Evolutionary conservation across 2,888 invertebrate species (phyloP), one percentile per base, ranked within the genome.

Genomic region (Nasonovia ribisnigri): DNA sequence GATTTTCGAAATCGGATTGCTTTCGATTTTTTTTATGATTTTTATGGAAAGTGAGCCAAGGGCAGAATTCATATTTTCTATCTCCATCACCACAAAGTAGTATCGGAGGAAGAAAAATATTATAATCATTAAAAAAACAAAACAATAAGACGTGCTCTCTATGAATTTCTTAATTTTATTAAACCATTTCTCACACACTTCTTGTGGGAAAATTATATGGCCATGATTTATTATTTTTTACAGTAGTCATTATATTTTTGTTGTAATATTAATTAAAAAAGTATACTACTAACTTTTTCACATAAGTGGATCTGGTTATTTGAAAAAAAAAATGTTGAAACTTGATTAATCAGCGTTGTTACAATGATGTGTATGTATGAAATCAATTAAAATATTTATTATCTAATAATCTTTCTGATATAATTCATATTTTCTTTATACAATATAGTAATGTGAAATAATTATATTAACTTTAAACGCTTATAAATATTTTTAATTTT

Each of bases 11-110:
- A 93, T 93, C n/a, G 57, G 87, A 84, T 46, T 84, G 89, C 88
- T 93, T 57, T 93, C 93, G 89, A 89, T 93, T 89, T 89, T 92
- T 92, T 46, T 51, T 43, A 54, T 20, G 84, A 89, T 92, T 84
- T 84, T 89, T 93, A 46, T 48, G 93, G 84, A 84, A 93, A 93
- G 93, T 93, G 93, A 93, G 93, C 89, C 93, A 93, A 93, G 93
- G 93, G 93, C 93, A 26, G 36, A 77, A 89, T 26, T 57, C 13
- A 57, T 89, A 77, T 92, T 88, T 92, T 84, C 36, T n/a, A 77
- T 57, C 43, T 57, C 77, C 24, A 57, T 89, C 84, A 89, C 93
- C 36, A 26, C 84, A 46, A 57, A 88, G n/a, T 48, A 91, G 43
- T 92, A 57, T 92, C 36, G 46, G 2, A 88, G 60, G 57, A 84